Percentiles rank a stretch among this genome's conserved stretches.
Evolutionary conservation across 2,113 vertebrate genomes (phyloP).

Genomic region (Microtus oregoni): DNA sequence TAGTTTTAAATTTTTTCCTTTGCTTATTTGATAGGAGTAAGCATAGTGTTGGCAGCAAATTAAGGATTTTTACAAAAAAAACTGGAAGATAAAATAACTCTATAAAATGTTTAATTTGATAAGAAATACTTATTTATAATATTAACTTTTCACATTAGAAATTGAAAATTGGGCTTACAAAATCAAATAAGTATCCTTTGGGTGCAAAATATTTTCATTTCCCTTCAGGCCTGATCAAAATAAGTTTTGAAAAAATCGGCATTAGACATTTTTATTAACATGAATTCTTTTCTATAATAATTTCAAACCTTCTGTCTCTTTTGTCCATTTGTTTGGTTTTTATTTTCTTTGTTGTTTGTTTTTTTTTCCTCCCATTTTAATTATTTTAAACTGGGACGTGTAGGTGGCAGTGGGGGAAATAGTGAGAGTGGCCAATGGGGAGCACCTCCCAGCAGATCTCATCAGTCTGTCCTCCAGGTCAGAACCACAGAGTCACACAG

Average conservation of each 20-base stretch:
- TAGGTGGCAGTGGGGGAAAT: slow-evolving; percentile 99
- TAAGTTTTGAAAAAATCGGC: slow-evolving; percentile 91
- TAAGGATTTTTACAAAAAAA: slow-evolving; percentile 13
- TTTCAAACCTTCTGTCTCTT: slow-evolving; percentile 90
- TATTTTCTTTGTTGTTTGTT: slow-evolving; percentile 81
- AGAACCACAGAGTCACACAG: slow-evolving; percentile 87
- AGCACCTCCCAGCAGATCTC: slow-evolving; percentile 99
- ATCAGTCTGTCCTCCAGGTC: slow-evolving; percentile 99
- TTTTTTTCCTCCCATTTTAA: slow-evolving; percentile 83
- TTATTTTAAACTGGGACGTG: slow-evolving; percentile 92
- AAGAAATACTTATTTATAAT: neutral
- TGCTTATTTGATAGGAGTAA: neutral
- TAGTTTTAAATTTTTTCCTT: slow-evolving; percentile 16
- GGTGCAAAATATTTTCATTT: slow-evolving; percentile 55
- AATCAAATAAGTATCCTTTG: slow-evolving; percentile 3
- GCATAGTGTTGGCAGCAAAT: neutral
- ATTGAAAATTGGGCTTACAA: slow-evolving; percentile 49
- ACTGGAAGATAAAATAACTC: neutral
- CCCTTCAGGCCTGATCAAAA: slow-evolving; percentile 87
- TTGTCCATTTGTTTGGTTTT: slow-evolving; percentile 85
- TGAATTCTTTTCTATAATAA: slow-evolving; percentile 89
- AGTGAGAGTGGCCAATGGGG: slow-evolving; percentile 98
- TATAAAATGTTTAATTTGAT: neutral
- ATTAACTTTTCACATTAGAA: slow-evolving; percentile 43
- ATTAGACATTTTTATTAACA: slow-evolving; percentile 88